Base-by-base conservation (phyloP, 2,797 vertebrate genomes). In the Naso thynnoides region DNA sequence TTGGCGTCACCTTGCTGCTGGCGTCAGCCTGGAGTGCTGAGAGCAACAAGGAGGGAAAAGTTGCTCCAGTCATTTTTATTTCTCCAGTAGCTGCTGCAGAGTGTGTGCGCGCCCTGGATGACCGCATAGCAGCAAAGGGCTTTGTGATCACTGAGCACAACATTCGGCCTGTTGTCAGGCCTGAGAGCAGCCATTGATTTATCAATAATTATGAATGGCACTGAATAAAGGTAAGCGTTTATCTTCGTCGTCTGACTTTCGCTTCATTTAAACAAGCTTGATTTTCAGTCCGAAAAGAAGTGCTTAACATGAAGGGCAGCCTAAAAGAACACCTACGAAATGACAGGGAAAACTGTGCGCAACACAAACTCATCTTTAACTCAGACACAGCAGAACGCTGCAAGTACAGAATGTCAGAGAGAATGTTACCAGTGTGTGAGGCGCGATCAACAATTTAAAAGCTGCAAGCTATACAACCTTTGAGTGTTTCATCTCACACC, bases 1-100 rank as follows among this genome's bases (percentile, higher is more conserved):
- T 29, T 23, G 8, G 50, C 21, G 38, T 70, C 69, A 74, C 67
- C 55, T 63, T 31, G 74, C 69, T 72, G 62, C 61, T 45, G 13
- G 72, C 44, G 1, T 38, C 26, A 5, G 55, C n/a, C 29, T 21
- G 15, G 31, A 65, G 47, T n/a, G 66, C 52, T 44, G n/a, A 61
- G 63, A 69, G 54, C 63, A 68, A 44, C 56, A 9, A 47, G 21
- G 61, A 63, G 50, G 33, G 27, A 36, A n/a, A 75, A 55, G 67
- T 58, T 60, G 13, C 52, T 31, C 45, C 31, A 29, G 44, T 42
- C 11, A 7, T 56, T 73, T 70, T 57, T 61, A 31, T 67, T 50
- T 68, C 58, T 58, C n/a, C 24, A 8, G 3, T 23, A 31, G 26
- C 39, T 69, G 63, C 77, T 33, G 67, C 73, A 66, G 52, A 48